Conservation (phyloP, 2,797 vertebrate species). For the Aulostomus chinensis region DNA sequence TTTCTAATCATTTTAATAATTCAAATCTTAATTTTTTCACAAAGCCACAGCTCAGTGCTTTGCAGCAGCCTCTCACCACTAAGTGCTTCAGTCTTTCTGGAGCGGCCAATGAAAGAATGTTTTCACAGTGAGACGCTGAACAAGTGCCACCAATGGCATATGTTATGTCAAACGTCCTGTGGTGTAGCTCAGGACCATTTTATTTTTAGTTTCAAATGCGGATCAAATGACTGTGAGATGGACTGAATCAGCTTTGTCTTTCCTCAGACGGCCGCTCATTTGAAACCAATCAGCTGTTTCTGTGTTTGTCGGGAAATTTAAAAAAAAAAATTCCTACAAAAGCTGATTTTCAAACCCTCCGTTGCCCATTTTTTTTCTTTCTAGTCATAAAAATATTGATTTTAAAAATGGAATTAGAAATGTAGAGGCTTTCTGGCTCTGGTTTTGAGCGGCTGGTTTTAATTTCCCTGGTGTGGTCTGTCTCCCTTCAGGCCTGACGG, state of each 20-base stretch:
- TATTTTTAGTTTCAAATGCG: constrained; percentile 40
- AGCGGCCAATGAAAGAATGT: constrained; percentile 17
- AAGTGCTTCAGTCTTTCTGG: constrained; percentile 9
- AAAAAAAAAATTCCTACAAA: too few relatives aligned
- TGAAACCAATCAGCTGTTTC: not conserved
- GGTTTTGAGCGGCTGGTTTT: constrained; percentile 12
- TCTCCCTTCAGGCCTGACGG: constrained; percentile 88
- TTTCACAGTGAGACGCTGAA: constrained; percentile 4
- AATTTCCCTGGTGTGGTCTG: constrained; percentile 30
- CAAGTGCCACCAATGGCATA: constrained; percentile 33
- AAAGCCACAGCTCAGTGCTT: not conserved
- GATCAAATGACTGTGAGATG: constrained; percentile 40
- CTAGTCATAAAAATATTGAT: too few relatives aligned
- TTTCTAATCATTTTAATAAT: too few relatives aligned
- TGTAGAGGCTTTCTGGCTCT: not conserved
- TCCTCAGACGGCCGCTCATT: not conserved
- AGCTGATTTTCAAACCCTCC: too few relatives aligned
- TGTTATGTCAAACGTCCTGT: constrained; percentile 40
- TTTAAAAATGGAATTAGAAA: too few relatives aligned
- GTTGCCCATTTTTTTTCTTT: not conserved
- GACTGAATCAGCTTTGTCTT: too few relatives aligned
- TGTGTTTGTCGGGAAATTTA: too few relatives aligned
- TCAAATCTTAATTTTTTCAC: too few relatives aligned
- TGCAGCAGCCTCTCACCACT: constrained; percentile 1
- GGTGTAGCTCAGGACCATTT: constrained; percentile 14